A percentile compares a stretch with the other conserved stretches of the same genome.
These are phyloP conservation scores for Diarsia brunnea DNA, from an alignment of 2,888 invertebrate species.

Conservation along the genomic window DNA sequence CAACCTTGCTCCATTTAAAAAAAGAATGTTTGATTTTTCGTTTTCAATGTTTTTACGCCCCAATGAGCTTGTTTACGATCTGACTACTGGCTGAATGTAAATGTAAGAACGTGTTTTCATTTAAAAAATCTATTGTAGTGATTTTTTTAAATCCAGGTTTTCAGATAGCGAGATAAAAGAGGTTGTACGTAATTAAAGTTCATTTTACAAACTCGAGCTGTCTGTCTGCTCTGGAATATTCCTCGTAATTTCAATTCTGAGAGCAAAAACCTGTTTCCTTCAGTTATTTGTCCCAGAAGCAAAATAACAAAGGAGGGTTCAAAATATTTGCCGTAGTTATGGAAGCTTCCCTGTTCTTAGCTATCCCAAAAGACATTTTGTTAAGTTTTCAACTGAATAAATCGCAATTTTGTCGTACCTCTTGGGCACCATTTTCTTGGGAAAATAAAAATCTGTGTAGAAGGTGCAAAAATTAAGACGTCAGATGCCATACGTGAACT, in stretches of 20 bases:
- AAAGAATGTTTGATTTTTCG: conserved; percentile 46
- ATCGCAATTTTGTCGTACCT: conserved; percentile 1
- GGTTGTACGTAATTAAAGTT: conserved; percentile 8
- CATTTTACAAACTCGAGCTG: conserved; percentile 13
- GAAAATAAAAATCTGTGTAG: not conserved
- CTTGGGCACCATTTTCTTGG: not conserved
- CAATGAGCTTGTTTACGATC: conserved; percentile 61
- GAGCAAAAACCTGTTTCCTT: conserved; percentile 38
- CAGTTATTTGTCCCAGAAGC: conserved; percentile 46
- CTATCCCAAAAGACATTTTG: conserved; percentile 28
- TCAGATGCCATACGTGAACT: not conserved
- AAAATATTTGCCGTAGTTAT: conserved; percentile 19
- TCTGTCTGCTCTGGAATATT: conserved; percentile 24
- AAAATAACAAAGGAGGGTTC: conserved; percentile 28
- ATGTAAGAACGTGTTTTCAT: conserved; percentile 29
- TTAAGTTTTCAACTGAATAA: conserved; percentile 17
- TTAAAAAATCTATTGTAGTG: conserved; percentile 17
- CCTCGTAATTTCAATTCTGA: conserved; percentile 21
- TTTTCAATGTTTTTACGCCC: conserved; percentile 45
- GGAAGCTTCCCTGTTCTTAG: conserved; percentile 17
- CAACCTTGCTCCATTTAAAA: conserved; percentile 65
- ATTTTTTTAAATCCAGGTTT: not conserved
- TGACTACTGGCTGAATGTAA: conserved; percentile 48
- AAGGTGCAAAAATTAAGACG: conserved; percentile 5
- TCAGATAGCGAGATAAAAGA: conserved; percentile 14